A percentile compares a stretch with the other conserved stretches of the same genome.
Conservation (phyloP, 1,140 invertebrate genomes). For the Andrena cerasifolii region DNA sequence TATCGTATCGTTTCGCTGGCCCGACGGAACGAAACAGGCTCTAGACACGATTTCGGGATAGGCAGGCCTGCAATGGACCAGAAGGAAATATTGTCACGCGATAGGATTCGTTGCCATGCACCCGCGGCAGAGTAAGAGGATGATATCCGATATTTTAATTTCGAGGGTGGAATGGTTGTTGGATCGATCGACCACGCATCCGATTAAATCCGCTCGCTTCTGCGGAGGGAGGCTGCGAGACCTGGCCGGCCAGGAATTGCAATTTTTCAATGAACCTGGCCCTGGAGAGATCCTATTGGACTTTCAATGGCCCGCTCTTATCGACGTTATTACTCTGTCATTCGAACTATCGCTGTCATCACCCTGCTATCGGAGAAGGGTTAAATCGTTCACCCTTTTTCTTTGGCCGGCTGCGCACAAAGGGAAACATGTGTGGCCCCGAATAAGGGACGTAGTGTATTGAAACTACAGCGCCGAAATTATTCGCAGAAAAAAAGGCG, state of each 20-base stretch:
- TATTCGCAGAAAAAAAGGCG: background rate
- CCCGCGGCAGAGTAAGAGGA: background rate
- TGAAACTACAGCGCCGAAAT: too few species aligned
- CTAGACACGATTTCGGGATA: background rate
- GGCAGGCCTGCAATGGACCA: constrained; percentile 15
- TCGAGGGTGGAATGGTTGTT: constrained; percentile 7
- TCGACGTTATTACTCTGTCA: constrained; percentile 60
- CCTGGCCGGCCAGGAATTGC: constrained; percentile 36
- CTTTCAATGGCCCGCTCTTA: constrained; percentile 58
- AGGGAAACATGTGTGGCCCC: background rate
- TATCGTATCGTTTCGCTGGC: constrained; percentile 30
- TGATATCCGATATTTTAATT: constrained; percentile 40
- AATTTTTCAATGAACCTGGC: constrained; percentile 43
- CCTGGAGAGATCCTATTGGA: constrained; percentile 48
- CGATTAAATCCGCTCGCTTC: constrained; percentile 15
- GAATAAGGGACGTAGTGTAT: background rate
- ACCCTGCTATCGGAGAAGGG: background rate
- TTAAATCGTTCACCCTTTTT: background rate
- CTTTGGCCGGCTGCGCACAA: background rate
- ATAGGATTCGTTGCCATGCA: background rate
- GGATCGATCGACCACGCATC: constrained; percentile 27
- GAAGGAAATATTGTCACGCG: constrained; percentile 21
- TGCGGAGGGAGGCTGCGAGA: background rate
- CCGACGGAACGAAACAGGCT: background rate
- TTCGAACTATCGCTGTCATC: constrained; percentile 34